These are phyloP conservation scores for Anolis sagrei DNA, from an alignment of 2,113 vertebrate genomes.

Conservation along the genomic window DNA sequence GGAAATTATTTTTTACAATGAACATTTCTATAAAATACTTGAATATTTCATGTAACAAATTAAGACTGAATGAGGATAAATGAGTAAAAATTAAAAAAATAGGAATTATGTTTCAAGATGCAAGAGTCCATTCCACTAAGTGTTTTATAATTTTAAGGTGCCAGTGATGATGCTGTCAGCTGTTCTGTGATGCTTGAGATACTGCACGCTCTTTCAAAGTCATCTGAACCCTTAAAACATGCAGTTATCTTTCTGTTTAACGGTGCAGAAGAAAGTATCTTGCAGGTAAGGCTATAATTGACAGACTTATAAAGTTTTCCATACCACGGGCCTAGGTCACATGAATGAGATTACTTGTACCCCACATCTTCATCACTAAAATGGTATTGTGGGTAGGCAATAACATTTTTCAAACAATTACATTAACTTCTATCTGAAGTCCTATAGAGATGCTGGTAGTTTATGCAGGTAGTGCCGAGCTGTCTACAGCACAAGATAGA, in stretches of 20 bases:
- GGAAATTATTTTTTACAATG: not conserved
- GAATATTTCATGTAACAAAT: not conserved
- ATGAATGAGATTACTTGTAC: not conserved
- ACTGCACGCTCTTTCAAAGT: conserved; percentile 86
- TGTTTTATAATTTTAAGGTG: conserved; percentile 79
- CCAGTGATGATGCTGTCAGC: conserved; percentile 97
- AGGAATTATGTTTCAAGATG: not conserved
- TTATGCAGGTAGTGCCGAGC: not conserved
- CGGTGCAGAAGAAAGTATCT: conserved; percentile 95
- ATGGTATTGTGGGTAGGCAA: not conserved
- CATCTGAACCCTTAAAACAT: conserved; percentile 84
- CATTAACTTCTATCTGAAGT: not conserved
- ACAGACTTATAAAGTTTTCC: not conserved
- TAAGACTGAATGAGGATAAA: not conserved
- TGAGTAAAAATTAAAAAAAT: not conserved
- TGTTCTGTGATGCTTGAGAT: conserved; percentile 98
- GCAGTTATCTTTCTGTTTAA: conserved; percentile 97
- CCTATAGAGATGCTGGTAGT: not conserved
- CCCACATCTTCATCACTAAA: not conserved
- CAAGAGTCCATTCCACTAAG: not conserved
- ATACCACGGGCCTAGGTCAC: too few species aligned
- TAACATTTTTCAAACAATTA: not conserved
- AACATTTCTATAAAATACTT: not conserved
- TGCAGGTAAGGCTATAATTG: conserved; percentile 83
- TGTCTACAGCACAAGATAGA: not conserved